Conservation (phyloP, 2,888 invertebrate genomes). For the Rhimphoctona megacephalus region DNA sequence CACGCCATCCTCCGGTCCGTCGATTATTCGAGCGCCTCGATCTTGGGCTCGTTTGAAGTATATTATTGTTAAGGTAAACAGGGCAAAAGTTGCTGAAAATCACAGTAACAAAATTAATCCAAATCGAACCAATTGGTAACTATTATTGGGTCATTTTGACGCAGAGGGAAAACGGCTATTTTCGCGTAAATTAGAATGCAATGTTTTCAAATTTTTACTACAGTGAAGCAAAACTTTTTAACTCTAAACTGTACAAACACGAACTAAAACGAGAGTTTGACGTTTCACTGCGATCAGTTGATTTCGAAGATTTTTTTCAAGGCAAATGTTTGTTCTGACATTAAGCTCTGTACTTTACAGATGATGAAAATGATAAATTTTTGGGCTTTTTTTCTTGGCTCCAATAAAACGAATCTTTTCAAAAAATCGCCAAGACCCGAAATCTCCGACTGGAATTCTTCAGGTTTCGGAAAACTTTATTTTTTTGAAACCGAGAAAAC, state of each 20-base stretch:
- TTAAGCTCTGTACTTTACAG: too few relatives aligned
- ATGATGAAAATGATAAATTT: too few relatives aligned
- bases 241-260: not conserved
- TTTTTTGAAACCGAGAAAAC: too few relatives aligned
- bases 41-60: conserved; percentile 95
- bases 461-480: too few relatives aligned
- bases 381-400: too few relatives aligned
- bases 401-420: too few relatives aligned
- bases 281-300: not conserved
- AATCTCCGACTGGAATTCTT: too few relatives aligned
- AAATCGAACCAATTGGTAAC: not conserved
- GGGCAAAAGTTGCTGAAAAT: conserved; percentile 93
- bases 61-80: conserved; percentile 96
- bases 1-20: conserved; percentile 91
- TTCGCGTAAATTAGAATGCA: too few relatives aligned
- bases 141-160: not conserved
- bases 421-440: too few relatives aligned
- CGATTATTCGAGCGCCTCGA: conserved; percentile 84
- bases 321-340: too few relatives aligned
- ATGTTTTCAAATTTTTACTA: too few relatives aligned
- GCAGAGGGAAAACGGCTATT: not conserved
- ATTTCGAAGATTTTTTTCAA: not conserved
- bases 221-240: not conserved
- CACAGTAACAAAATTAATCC: not conserved
- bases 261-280: not conserved